phyloP scores from a whole-genome alignment of 2,888 invertebrate species.

The Catocala nupta region DNA sequence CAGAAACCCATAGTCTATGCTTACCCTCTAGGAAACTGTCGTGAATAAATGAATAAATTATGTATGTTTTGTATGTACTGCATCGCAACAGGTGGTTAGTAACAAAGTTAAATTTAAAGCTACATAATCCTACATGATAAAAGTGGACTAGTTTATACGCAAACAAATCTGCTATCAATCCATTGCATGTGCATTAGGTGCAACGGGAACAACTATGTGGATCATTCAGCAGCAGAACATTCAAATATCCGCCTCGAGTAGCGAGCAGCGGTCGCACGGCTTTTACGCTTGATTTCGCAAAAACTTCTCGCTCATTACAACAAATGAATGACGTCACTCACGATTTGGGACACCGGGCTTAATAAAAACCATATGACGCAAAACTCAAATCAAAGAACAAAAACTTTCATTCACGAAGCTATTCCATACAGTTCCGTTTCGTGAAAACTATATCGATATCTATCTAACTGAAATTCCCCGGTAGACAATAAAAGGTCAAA shows the following conservation, averaged over 20 bases:
- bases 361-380: conserved; percentile 49
- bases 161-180: conserved; percentile 6
- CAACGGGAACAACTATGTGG: conserved; percentile 4
- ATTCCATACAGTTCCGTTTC: conserved; percentile 54
- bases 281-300: conserved; percentile 16
- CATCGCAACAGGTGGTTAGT: no score
- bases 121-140: background rate
- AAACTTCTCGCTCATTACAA: conserved; percentile 21
- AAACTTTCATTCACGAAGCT: conserved; percentile 52
- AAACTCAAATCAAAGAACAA: conserved; percentile 39
- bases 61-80: no score
- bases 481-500: conserved; percentile 51
- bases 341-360: conserved; percentile 17
- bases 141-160: background rate
- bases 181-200: conserved; percentile 7
- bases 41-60: no score
- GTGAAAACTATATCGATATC: conserved; percentile 48
- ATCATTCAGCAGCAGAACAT: conserved; percentile 14
- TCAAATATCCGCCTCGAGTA: conserved; percentile 16
- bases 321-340: conserved; percentile 48
- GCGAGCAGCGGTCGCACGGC: conserved; percentile 6
- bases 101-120: no score
- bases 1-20: no score
- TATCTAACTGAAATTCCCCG: conserved; percentile 50
- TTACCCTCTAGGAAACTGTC: no score